Evolutionary conservation across 1,140 invertebrate species (phyloP).

Genomic region (Myzus persicae): DNA sequence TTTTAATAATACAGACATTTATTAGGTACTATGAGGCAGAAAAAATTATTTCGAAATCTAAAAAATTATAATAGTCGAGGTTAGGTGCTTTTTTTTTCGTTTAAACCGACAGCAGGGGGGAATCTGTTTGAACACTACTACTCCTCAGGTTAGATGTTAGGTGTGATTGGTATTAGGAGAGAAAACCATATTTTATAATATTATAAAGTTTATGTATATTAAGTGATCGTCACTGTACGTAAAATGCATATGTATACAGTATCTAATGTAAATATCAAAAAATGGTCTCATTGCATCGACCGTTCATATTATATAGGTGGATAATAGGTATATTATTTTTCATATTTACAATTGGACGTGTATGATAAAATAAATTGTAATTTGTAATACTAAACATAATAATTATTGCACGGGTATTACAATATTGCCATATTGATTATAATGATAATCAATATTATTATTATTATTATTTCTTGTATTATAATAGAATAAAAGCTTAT

Average conservation of each 20-base stretch:
- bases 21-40: not conserved
- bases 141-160: too few species aligned
- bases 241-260: not conserved
- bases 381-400: not conserved
- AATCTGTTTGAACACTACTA: too few species aligned
- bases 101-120: too few species aligned
- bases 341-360: not conserved
- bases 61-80: not conserved
- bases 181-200: too few species aligned
- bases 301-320: not conserved
- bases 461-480: not conserved
- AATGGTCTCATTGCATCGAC: not conserved
- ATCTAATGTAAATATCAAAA: not conserved
- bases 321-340: not conserved
- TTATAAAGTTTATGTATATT: not conserved
- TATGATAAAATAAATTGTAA: not conserved
- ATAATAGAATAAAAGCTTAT: not conserved
- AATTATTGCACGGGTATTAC: too few species aligned
- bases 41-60: not conserved
- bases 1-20: not conserved
- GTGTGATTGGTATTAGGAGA: too few species aligned
- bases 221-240: not conserved
- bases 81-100: too few species aligned
- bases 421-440: not conserved
- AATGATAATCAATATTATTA: not conserved